phyloP scores from a whole-genome alignment of 2,113 vertebrate species.

The Pterocles gutturalis region DNA sequence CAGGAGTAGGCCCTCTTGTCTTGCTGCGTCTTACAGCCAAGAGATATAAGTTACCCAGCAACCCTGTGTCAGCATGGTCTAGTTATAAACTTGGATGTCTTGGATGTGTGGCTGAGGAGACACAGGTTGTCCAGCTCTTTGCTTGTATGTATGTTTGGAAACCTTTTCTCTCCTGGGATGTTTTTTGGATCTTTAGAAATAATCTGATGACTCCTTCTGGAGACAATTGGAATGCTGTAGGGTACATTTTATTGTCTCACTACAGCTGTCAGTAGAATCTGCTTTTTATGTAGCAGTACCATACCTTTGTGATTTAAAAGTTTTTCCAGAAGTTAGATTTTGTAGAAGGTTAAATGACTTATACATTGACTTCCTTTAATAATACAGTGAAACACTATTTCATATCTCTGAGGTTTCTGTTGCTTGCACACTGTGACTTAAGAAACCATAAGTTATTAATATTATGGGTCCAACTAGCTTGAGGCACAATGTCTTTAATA shows the following conservation, averaged over 20 bases:
- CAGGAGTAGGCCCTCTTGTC: not conserved
- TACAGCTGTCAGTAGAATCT: not conserved
- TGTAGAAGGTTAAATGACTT: not conserved
- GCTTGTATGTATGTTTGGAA: rapidly evolving
- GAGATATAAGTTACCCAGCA: not conserved
- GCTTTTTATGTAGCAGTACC: not conserved
- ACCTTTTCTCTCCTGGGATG: not conserved
- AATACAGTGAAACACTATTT: not conserved
- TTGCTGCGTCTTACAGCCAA: not conserved
- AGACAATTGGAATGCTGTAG: not conserved
- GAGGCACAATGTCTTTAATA: not conserved
- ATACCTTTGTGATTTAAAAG: not conserved
- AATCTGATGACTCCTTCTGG: not conserved
- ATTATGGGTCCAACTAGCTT: not conserved
- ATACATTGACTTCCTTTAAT: not conserved
- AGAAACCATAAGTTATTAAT: not conserved
- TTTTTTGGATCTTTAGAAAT: not conserved
- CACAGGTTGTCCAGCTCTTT: not conserved
- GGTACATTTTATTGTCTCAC: not conserved
- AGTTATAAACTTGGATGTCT: not conserved
- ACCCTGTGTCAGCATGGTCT: not conserved
- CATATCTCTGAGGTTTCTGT: not conserved
- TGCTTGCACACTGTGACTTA: not conserved
- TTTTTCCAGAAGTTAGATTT: not conserved
- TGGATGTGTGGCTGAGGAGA: not conserved